Evolutionary conservation across 1,140 invertebrate species (phyloP).

Genomic region (Amphibalanus amphitrite): DNA sequence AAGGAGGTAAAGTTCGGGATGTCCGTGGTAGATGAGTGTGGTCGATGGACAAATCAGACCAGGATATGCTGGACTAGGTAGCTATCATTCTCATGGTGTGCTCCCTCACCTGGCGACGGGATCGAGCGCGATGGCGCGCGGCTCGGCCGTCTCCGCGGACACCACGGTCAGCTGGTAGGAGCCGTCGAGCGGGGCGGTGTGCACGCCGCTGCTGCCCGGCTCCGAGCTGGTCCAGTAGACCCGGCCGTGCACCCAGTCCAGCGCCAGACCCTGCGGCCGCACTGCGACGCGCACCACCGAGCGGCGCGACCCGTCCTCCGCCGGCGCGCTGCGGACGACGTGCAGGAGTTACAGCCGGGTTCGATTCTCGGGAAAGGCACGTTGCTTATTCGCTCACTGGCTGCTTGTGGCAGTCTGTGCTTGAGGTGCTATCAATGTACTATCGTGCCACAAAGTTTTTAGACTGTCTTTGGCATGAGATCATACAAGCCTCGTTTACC

Average conservation of each 20-base stretch:
- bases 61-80: too few relatives aligned
- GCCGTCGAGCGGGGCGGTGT: constrained; percentile 42
- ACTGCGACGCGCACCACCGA: background rate
- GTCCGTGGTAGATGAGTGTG: too few relatives aligned
- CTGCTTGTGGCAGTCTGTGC: too few relatives aligned
- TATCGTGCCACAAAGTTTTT: too few relatives aligned
- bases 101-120: constrained; percentile 32
- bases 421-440: too few relatives aligned
- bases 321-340: background rate
- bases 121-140: constrained; percentile 48
- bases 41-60: too few relatives aligned
- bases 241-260: constrained; percentile 60
- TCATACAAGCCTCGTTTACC: constrained; percentile 38
- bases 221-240: constrained; percentile 60
- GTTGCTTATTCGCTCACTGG: too few relatives aligned
- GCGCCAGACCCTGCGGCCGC: constrained; percentile 49
- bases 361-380: too few relatives aligned
- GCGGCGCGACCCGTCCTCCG: background rate
- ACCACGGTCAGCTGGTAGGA: constrained; percentile 53
- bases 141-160: constrained; percentile 39
- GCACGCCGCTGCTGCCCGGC: constrained; percentile 32
- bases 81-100: too few relatives aligned
- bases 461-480: too few relatives aligned
- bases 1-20: too few relatives aligned
- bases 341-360: background rate